phyloP scores from a whole-genome alignment of 2,888 invertebrate species.

The Amblyjoppa fuscipennis region DNA sequence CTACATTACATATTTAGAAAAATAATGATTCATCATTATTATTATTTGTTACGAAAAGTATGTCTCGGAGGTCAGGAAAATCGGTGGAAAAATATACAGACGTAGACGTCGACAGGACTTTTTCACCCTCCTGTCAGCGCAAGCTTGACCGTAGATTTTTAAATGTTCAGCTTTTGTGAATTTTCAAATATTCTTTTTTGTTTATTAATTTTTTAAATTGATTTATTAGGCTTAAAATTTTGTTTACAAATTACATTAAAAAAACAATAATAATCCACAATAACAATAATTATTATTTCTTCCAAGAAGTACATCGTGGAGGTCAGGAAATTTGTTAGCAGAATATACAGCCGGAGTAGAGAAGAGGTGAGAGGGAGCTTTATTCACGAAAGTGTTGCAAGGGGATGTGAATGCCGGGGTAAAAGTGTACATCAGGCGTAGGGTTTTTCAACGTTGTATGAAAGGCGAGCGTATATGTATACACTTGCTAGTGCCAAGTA shows the following conservation, averaged over 20 bases:
- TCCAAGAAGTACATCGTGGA: not conserved
- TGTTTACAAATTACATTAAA: too few species aligned
- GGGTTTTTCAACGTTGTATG: slow-evolving; percentile 54
- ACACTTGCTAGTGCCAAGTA: slow-evolving; percentile 81
- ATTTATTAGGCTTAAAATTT: not conserved
- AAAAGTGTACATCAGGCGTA: slow-evolving; percentile 67
- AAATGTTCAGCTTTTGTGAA: not conserved
- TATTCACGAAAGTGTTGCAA: slow-evolving; percentile 62
- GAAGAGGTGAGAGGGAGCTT: slow-evolving; percentile 18
- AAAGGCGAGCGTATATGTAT: slow-evolving; percentile 69
- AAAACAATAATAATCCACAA: not conserved
- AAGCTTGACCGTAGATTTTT: too few species aligned
- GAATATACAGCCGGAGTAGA: not conserved
- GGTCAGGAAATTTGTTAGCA: slow-evolving; percentile 8
- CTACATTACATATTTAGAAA: too few species aligned
- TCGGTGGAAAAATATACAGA: too few species aligned
- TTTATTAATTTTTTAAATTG: not conserved
- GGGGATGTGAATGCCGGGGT: slow-evolving; percentile 66
- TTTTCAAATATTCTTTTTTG: not conserved
- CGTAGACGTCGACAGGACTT: too few species aligned
- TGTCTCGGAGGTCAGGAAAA: too few species aligned
- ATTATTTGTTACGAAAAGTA: too few species aligned
- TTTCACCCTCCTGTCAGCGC: too few species aligned
- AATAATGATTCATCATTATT: too few species aligned
- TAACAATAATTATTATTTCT: not conserved